phyloP scores from a whole-genome alignment of 2,888 invertebrate species.

The Lissocephala sabroskyi region DNA sequence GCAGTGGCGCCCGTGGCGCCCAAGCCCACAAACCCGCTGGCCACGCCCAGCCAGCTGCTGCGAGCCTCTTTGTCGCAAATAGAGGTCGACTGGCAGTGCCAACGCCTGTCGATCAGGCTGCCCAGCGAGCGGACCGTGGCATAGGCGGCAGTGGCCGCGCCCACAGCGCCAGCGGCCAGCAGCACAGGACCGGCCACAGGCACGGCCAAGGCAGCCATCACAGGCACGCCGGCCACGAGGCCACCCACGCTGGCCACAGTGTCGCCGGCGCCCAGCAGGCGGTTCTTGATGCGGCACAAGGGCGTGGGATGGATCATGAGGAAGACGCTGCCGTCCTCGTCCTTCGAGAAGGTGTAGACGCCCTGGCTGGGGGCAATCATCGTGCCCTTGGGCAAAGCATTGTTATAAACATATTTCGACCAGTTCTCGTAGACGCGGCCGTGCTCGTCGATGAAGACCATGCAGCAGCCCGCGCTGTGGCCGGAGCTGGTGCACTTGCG shows the following conservation, averaged over 20 bases:
- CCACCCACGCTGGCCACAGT: slow-evolving; percentile 46
- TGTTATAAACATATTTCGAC: slow-evolving; percentile 70
- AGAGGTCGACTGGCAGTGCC: slow-evolving; percentile 51
- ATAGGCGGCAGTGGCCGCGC: slow-evolving; percentile 42
- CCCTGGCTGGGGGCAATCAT: slow-evolving; percentile 73
- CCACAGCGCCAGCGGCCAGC: slow-evolving; percentile 39
- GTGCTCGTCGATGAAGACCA: slow-evolving; percentile 64
- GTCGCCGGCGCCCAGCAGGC: slow-evolving; percentile 40
- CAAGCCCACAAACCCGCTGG: slow-evolving; percentile 46
- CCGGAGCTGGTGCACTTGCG: slow-evolving; percentile 51
- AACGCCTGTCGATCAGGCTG: slow-evolving; percentile 40
- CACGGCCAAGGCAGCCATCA: slow-evolving; percentile 37
- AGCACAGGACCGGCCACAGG: slow-evolving; percentile 43
- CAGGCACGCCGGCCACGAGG: slow-evolving; percentile 38
- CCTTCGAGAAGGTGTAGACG: slow-evolving; percentile 42
- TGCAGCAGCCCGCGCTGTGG: slow-evolving; percentile 58
- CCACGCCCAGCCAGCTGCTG: slow-evolving; percentile 57
- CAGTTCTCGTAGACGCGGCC: slow-evolving; percentile 72
- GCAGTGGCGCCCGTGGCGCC: slow-evolving; percentile 52
- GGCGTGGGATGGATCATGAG: slow-evolving; percentile 52
- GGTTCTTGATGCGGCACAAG: slow-evolving; percentile 19
- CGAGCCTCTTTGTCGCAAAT: slow-evolving; percentile 49
- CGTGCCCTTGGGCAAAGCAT: slow-evolving; percentile 70
- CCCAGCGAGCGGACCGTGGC: slow-evolving; percentile 43
- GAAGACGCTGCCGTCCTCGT: slow-evolving; percentile 29